These are phyloP conservation scores for Machimus atricapillus DNA, from an alignment of 2,888 invertebrate genomes.

Conservation along the genomic window DNA sequence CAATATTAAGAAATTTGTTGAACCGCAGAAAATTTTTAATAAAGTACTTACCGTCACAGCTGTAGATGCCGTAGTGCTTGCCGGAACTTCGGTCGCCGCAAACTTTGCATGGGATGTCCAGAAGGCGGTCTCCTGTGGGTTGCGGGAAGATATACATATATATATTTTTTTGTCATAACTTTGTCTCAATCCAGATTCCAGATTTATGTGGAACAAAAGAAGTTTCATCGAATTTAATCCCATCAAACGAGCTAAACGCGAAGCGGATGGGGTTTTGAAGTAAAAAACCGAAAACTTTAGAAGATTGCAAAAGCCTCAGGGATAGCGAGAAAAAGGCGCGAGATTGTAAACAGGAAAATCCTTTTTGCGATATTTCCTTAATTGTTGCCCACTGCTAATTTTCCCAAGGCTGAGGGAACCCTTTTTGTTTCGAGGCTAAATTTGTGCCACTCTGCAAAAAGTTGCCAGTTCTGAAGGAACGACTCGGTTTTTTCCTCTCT, in stretches of 20 bases:
- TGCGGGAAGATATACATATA: background rate
- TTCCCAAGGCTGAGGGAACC: slow-evolving; percentile 48
- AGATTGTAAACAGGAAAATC: slow-evolving; percentile 50
- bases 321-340: background rate
- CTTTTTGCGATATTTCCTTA: slow-evolving; percentile 51
- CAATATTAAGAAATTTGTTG: background rate
- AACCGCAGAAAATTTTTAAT: background rate
- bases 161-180: background rate
- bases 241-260: background rate
- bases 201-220: slow-evolving; percentile 2
- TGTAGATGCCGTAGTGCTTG: slow-evolving; percentile 99
- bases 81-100: slow-evolving; percentile 99
- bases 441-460: slow-evolving; percentile 20
- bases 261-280: background rate
- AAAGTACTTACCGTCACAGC: slow-evolving; percentile 87
- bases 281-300: slow-evolving; percentile 14
- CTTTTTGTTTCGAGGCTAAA: background rate
- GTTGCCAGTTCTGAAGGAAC: background rate
- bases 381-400: slow-evolving; percentile 51
- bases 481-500: background rate
- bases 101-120: slow-evolving; percentile 98
- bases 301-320: background rate
- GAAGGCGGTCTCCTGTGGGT: slow-evolving; percentile 85
- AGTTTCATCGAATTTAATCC: slow-evolving; percentile 8
- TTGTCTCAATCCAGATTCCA: background rate